phyloP scores from a whole-genome alignment of 2,888 invertebrate genomes.

The Cephus sareptanus region DNA sequence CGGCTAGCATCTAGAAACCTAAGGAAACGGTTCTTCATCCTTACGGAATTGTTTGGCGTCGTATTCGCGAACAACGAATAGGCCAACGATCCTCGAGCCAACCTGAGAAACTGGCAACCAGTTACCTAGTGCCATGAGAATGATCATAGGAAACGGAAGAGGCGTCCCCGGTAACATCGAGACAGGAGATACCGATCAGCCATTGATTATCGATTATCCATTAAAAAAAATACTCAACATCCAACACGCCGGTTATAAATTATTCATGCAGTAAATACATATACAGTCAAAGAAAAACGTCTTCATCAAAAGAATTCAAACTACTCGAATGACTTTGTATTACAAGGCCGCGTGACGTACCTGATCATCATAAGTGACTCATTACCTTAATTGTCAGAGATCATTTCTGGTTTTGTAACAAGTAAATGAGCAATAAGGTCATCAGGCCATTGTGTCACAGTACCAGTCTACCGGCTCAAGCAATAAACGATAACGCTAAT shows the following conservation, averaged over 20 bases:
- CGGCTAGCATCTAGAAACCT: slow-evolving; percentile 43
- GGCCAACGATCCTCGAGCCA: not conserved
- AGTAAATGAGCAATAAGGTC: not conserved
- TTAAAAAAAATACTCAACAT: not conserved
- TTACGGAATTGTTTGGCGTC: not conserved
- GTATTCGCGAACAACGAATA: not conserved
- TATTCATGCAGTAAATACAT: not conserved
- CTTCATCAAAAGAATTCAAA: not conserved
- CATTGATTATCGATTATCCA: not conserved
- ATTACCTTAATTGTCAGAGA: not conserved
- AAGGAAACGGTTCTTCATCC: slow-evolving; percentile 17
- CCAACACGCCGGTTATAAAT: not conserved
- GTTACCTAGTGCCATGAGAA: not conserved
- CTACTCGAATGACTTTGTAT: not conserved
- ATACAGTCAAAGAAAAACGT: not conserved
- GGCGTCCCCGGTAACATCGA: not conserved
- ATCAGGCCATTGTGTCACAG: not conserved
- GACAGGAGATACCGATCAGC: not conserved
- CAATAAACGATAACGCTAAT: slow-evolving; percentile 17
- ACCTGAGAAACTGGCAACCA: not conserved
- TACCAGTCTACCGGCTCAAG: not conserved
- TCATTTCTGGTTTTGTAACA: not conserved
- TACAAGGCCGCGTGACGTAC: not conserved
- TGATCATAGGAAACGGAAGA: not conserved
- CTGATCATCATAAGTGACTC: not conserved